Base-by-base conservation (phyloP, 2,797 vertebrate genomes). In the Zenarchopterus dispar region DNA sequence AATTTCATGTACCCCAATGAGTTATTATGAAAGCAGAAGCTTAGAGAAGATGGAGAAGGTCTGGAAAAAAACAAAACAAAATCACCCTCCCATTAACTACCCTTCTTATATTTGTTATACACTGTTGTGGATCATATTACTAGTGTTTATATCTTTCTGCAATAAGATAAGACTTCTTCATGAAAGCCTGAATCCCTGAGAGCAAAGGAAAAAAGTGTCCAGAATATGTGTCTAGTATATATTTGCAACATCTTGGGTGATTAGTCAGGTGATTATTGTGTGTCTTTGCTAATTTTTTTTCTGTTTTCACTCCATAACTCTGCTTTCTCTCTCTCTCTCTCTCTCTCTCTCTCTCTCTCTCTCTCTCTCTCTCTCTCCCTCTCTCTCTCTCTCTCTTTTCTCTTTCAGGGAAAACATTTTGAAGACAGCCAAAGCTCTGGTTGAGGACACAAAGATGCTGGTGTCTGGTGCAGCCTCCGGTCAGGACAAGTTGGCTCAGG, bases 371-470 rank as follows among this genome's bases (percentile, higher is more conserved):
- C 28, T 22, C 41, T 59, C 0, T 43, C 1, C 51, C 18, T 45
- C 16, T 39, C 5, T 39, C 11, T 15, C 3, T 13, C 36, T 39
- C 36, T 15, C 5, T 19, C 4, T 57, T 36, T 64, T 56, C 19
- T 54, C 17, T 55, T 19, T 75, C 60, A 91, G 89, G 61, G 87
- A 89, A 70, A 88, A 82, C 71, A 90, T 89, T 64, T 58, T 91
- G 67, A 91, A 92, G 81, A 91, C 88, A 0, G 91, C 88, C 63
- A 92, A 92, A 81, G 89, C 90, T 59, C 74, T 92, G 86, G 97
- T 99, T 4, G 97, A 99, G 87, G 97, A 99, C 89, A 99, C 97
- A 3, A 99, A 99, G 82, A 89, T 98, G 84, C 86, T 99, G 62
- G 97, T 99, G 63, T 97, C 97, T 0, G 97, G 97, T 0, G 97